Base-by-base conservation (phyloP, 2,888 invertebrate genomes). In the Stegophylla sp. region DNA sequence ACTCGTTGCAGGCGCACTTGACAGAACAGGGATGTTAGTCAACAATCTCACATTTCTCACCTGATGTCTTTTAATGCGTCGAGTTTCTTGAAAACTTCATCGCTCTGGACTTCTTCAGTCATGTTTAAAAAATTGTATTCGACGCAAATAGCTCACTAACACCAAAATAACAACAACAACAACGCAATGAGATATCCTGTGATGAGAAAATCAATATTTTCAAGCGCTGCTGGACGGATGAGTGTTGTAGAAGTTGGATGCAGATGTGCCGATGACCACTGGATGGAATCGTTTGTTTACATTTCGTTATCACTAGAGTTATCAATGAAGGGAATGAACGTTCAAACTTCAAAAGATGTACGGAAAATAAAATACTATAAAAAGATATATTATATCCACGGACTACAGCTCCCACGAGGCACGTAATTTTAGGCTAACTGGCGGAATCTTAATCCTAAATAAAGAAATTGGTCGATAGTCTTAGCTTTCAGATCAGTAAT, bases 11-110 rank as follows among this genome's bases (percentile, higher is more conserved):
- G 34, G 7, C 34, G 7, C 3, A 34, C 34, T 34, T 34, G 34
- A 34, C 34, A 34, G 7, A 34, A 34, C 34, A 17, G 12, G 28
- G 28, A 28, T 15, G 17, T 28, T 61, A 5, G 28, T 61, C 15
- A n/a, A 71, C 9, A 23, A 43, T 20, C 84, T 85, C 88, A 94
- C 94, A 94, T 91, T 26, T 20, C 84, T 85, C 88, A 94, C 94
- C 94, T 91, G 84, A 97, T 95, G 87, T 97, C 96, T 88, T 96
- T 96, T 85, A 97, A 90, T 82, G 94, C 95, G 88, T 97, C 96
- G 84, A 97, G 88, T 88, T 96, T 97, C 73, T 79, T 79, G 51
- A 79, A 79, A 51, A 79, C 61, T 15, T 79, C 79, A 4, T 79
- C 79, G 12, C 79, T 79, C 23, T 79, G 79, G 5, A 69, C 61